Evolutionary conservation across 2,797 vertebrate genomes (phyloP).

Genomic region (Clarias pachynema): DNA sequence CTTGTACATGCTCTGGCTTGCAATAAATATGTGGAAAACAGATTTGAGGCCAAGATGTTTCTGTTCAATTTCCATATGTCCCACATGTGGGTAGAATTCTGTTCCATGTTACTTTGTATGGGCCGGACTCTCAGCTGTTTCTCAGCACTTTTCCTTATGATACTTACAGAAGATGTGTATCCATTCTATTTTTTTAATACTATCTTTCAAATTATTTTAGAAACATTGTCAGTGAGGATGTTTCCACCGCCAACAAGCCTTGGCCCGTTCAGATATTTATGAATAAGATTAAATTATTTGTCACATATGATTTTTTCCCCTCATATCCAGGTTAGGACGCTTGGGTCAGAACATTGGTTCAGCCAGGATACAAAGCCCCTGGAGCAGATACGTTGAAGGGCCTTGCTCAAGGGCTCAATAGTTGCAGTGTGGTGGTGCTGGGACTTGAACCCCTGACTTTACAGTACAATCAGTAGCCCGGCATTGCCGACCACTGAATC

Average conservation of each 20-base stretch:
- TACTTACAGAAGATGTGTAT: not conserved
- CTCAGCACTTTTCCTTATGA: not conserved
- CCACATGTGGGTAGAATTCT: slow-evolving; percentile 21
- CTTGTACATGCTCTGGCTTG: slow-evolving; percentile 14
- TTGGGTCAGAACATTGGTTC: no score
- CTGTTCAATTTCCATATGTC: slow-evolving; percentile 30
- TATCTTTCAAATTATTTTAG: not conserved
- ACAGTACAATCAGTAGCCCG: no score
- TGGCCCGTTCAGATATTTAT: not conserved
- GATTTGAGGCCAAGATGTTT: slow-evolving; percentile 2
- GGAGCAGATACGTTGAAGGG: no score
- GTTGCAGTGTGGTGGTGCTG: no score
- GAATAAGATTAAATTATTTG: no score
- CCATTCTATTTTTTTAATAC: not conserved
- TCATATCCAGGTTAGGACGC: no score
- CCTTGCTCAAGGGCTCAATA: no score
- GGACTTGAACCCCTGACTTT: no score
- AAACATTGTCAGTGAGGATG: not conserved
- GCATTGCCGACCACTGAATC: no score
- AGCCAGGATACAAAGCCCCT: no score
- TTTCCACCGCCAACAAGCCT: not conserved
- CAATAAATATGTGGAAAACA: slow-evolving; percentile 22
- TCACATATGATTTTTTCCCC: no score
- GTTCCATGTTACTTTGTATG: not conserved
- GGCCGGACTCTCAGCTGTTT: not conserved